These are phyloP conservation scores for Ianthella basta DNA, from an alignment of 37 sponge, comb jelly and placozoan genomes.

Conservation along the genomic window DNA sequence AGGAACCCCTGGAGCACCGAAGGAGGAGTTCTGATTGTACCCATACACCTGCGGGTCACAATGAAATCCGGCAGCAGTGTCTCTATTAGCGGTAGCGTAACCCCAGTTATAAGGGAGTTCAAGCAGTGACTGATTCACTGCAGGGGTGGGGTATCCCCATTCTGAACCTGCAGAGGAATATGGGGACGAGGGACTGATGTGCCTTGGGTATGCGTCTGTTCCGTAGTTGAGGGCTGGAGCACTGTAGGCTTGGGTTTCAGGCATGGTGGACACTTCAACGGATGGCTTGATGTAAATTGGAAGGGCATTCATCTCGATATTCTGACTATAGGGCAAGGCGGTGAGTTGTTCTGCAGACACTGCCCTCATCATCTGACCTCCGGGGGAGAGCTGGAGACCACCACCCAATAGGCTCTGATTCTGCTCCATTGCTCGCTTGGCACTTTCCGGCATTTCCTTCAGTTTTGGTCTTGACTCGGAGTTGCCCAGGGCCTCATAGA, in stretches of 20 bases:
- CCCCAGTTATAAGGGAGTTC: not conserved
- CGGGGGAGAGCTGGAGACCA: not conserved
- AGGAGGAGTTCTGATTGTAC: too few relatives aligned
- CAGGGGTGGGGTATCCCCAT: constrained; percentile 10
- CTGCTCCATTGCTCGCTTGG: constrained; percentile 28
- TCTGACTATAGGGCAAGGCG: not conserved
- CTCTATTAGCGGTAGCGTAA: too few relatives aligned
- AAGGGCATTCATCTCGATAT: constrained; percentile 21
- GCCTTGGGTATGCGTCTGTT: not conserved
- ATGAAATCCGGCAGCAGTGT: too few relatives aligned
- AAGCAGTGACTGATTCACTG: not conserved
- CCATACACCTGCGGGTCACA: too few relatives aligned
- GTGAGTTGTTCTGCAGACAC: constrained; percentile 23
- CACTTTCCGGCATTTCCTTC: constrained; percentile 65
- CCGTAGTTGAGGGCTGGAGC: not conserved
- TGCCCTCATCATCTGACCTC: constrained; percentile 25
- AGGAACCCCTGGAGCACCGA: too few relatives aligned
- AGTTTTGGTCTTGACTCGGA: constrained; percentile 66
- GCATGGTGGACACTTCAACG: not conserved
- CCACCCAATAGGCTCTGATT: not conserved
- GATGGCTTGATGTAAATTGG: not conserved
- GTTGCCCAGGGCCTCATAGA: constrained; percentile 77
- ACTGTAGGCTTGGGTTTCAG: not conserved
- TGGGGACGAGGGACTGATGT: not conserved
- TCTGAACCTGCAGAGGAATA: not conserved